Percentiles rank a stretch among this genome's conserved stretches.
These are phyloP conservation scores for Monopterus albus DNA, from an alignment of 2,113 vertebrate species.

Conservation along the genomic window DNA sequence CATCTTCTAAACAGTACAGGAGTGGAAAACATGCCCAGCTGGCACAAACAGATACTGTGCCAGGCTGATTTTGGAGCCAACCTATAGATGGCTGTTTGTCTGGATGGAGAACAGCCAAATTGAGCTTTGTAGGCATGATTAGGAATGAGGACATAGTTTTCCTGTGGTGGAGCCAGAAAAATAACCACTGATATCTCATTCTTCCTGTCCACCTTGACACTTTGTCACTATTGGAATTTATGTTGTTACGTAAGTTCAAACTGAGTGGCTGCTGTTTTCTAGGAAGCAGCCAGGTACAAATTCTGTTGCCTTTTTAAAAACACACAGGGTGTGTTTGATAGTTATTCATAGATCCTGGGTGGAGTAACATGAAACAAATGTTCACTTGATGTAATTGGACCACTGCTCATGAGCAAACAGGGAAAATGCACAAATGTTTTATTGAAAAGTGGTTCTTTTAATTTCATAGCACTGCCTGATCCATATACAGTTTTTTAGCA, in stretches of 20 bases:
- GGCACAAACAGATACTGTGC: background rate
- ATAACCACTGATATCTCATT: background rate
- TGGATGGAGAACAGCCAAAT: no score
- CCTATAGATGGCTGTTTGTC: no score
- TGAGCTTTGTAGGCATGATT: background rate
- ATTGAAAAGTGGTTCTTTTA: background rate
- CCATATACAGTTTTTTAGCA: background rate
- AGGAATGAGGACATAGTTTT: background rate
- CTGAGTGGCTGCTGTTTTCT: background rate
- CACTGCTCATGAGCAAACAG: background rate
- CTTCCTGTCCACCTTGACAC: no score
- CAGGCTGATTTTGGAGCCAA: no score
- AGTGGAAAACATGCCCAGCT: background rate
- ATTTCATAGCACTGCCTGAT: no score
- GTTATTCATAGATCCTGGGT: background rate
- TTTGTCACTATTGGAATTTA: background rate
- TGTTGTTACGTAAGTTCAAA: background rate
- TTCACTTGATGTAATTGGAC: background rate
- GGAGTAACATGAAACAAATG: background rate
- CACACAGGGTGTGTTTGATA: background rate
- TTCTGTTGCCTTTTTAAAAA: no score
- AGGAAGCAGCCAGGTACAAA: no score
- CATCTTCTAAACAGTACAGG: no score
- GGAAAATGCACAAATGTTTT: background rate
- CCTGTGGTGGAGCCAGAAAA: background rate